phyloP scores from a whole-genome alignment of 2,113 vertebrate genomes.

The Xenus cinereus region DNA sequence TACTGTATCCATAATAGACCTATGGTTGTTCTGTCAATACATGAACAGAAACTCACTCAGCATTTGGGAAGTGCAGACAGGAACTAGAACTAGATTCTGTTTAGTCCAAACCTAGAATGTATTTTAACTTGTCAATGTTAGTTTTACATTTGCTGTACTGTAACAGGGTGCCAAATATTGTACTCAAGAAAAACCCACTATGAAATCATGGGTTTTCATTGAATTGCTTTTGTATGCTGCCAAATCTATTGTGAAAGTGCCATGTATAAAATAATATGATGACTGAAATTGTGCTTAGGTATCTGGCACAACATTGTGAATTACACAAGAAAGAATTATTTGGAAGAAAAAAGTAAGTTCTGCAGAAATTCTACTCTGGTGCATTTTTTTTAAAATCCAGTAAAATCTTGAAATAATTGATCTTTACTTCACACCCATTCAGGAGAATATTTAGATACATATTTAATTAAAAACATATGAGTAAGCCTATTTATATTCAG shows the following conservation, averaged over 20 bases:
- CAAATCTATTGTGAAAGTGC: background rate
- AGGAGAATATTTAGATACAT: background rate
- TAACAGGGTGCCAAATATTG: background rate
- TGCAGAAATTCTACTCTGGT: background rate
- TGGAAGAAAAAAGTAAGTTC: background rate
- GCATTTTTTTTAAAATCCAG: background rate
- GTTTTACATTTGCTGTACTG: background rate
- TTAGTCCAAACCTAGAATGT: background rate
- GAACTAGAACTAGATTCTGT: background rate
- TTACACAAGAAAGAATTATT: background rate
- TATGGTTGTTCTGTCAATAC: background rate
- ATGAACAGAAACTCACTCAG: constrained; percentile 16
- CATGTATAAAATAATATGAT: background rate
- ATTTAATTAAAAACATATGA: background rate
- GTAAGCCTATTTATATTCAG: background rate
- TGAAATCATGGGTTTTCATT: background rate
- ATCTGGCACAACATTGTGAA: background rate
- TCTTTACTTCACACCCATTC: background rate
- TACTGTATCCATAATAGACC: constrained; percentile 21
- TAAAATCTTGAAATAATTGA: background rate
- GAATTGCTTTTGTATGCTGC: background rate
- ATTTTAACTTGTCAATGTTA: background rate
- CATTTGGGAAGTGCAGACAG: constrained; percentile 1
- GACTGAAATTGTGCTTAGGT: background rate
- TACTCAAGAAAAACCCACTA: background rate